These are phyloP conservation scores for Dorcus hopei DNA, from an alignment of 2,888 invertebrate species.

Conservation along the genomic window DNA sequence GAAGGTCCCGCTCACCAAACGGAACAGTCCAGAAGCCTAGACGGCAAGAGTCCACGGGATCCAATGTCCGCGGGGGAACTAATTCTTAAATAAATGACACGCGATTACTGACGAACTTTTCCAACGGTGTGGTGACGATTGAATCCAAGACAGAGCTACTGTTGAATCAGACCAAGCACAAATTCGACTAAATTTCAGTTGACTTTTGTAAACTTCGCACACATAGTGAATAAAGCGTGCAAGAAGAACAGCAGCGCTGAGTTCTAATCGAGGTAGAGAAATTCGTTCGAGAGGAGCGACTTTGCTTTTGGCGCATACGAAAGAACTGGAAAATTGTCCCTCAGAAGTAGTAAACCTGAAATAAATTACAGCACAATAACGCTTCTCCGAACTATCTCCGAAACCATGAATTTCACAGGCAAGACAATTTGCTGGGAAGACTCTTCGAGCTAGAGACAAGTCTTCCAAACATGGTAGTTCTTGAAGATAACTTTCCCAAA, in stretches of 20 bases:
- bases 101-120: conserved; percentile 21
- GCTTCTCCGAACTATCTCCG: conserved; percentile 9
- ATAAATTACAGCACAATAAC: conserved; percentile 12
- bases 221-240: no score
- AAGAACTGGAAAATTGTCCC: not conserved
- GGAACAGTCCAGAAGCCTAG: not conserved
- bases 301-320: conserved; percentile 12
- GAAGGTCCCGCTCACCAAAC: conserved; percentile 1
- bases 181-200: not conserved
- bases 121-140: conserved; percentile 15
- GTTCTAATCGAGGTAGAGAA: conserved; percentile 15
- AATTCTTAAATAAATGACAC: conserved; percentile 14
- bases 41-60: conserved; percentile 13
- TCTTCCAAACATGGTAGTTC: not conserved
- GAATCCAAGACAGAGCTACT: conserved; percentile 16
- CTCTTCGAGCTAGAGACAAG: not conserved
- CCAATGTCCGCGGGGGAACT: conserved; percentile 10
- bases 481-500: not conserved
- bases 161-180: conserved; percentile 22
- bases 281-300: conserved; percentile 12
- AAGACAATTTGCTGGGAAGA: not conserved
- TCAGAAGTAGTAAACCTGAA: not conserved
- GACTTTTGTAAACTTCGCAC: not conserved
- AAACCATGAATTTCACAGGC: conserved; percentile 12
- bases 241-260: conserved; percentile 10